phyloP scores from a whole-genome alignment of 2,888 invertebrate genomes.

The Euzetes globulus region DNA sequence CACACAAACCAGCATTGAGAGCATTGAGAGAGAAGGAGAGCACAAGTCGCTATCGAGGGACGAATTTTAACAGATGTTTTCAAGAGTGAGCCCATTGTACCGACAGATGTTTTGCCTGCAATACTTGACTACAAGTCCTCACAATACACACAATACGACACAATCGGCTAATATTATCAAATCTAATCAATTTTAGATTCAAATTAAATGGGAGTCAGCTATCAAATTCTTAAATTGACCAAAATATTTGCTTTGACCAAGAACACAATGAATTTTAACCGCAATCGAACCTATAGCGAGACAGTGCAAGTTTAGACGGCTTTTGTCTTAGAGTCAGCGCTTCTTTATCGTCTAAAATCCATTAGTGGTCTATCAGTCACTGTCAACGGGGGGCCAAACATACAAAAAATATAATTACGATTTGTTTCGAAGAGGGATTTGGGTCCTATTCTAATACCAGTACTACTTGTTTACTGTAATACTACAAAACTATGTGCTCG shows the following conservation, averaged over 20 bases:
- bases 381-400: constrained; percentile 21
- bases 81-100: constrained; percentile 26
- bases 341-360: constrained; percentile 20
- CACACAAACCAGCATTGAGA: not conserved
- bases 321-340: constrained; percentile 9
- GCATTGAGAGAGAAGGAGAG: not conserved
- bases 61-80: constrained; percentile 31
- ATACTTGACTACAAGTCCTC: not conserved
- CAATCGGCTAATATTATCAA: constrained; percentile 17
- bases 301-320: not conserved
- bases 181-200: constrained; percentile 13
- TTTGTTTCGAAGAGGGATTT: constrained; percentile 14
- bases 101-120: constrained; percentile 15
- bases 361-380: constrained; percentile 19
- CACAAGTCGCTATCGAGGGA: constrained; percentile 29
- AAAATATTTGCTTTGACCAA: not conserved
- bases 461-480: not conserved
- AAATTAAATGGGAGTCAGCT: constrained; percentile 3
- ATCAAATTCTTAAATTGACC: not conserved
- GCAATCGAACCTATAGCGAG: constrained; percentile 11
- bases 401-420: constrained; percentile 26
- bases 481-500: not conserved
- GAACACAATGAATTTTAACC: not conserved
- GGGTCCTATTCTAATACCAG: not conserved
- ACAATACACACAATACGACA: not conserved